These are phyloP conservation scores for Volucella bombylans DNA, from an alignment of 2,888 invertebrate species.

Conservation along the genomic window DNA sequence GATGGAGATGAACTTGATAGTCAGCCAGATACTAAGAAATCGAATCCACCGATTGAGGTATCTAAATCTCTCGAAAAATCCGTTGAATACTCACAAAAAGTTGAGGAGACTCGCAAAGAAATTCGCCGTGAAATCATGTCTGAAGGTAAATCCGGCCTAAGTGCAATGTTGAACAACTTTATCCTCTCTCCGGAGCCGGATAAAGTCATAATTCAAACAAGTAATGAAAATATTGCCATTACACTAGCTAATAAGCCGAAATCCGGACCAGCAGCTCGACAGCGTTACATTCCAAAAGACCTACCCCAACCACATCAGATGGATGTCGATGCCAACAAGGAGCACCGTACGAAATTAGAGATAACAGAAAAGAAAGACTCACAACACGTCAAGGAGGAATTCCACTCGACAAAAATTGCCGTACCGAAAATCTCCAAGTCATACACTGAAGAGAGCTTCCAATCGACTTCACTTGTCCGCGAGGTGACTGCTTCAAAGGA, in stretches of 20 bases:
- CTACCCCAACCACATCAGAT: constrained; percentile 78
- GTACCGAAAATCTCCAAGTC: constrained; percentile 76
- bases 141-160: constrained; percentile 84
- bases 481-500: constrained; percentile 75
- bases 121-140: constrained; percentile 83
- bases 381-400: constrained; percentile 26
- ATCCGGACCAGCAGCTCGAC: constrained; percentile 84
- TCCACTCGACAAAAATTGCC: constrained; percentile 37
- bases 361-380: constrained; percentile 17
- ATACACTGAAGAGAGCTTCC: constrained; percentile 78
- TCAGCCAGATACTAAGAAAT: constrained; percentile 62
- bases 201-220: constrained; percentile 83
- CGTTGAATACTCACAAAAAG: constrained; percentile 77
- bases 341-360: constrained; percentile 23
- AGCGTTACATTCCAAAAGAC: constrained; percentile 85
- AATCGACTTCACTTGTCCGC: constrained; percentile 79
- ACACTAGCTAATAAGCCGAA: constrained; percentile 81
- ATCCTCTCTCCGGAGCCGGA: constrained; percentile 73
- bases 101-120: constrained; percentile 79
- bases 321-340: constrained; percentile 47
- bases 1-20: constrained; percentile 73
- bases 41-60: constrained; percentile 38
- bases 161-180: constrained; percentile 78
- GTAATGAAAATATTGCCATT: constrained; percentile 78
- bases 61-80: constrained; percentile 49